Percentiles rank a stretch among this genome's conserved stretches.
phyloP scores from a whole-genome alignment of 2,797 vertebrate genomes.

The Lophotriccus pileatus region DNA sequence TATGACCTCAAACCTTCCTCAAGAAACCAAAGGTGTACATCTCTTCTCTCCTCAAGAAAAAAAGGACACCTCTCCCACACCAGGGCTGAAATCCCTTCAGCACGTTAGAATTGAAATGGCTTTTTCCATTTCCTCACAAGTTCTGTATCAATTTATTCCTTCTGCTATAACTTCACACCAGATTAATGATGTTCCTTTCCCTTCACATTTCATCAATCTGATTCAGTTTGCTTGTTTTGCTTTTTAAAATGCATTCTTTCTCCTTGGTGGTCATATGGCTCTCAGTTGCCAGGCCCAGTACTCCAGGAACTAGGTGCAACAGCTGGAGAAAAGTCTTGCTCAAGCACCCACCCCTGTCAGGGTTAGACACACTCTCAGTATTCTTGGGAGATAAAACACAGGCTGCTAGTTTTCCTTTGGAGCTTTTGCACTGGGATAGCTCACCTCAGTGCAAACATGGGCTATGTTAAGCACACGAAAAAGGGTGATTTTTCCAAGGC shows the following conservation, averaged over 20 bases:
- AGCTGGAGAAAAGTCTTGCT: background rate
- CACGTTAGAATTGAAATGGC: background rate
- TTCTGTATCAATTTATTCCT: background rate
- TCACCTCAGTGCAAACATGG: background rate
- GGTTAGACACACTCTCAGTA: background rate
- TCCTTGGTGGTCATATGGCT: background rate
- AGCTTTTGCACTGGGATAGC: background rate
- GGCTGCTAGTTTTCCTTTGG: background rate
- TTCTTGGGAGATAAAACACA: background rate
- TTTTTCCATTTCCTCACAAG: background rate
- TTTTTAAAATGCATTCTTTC: background rate
- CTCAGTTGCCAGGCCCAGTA: background rate
- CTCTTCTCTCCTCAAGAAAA: background rate
- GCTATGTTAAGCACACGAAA: background rate
- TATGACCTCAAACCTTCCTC: background rate
- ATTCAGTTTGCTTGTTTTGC: background rate
- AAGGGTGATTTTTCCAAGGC: background rate
- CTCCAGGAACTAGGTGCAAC: background rate
- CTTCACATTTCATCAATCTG: background rate
- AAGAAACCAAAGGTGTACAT: background rate
- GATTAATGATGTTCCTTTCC: background rate
- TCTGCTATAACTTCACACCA: background rate
- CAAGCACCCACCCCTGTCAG: background rate
- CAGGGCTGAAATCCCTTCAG: background rate
- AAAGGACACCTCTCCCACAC: background rate